phyloP scores from a whole-genome alignment of 2,888 invertebrate species.

The Spodoptera exigua region DNA sequence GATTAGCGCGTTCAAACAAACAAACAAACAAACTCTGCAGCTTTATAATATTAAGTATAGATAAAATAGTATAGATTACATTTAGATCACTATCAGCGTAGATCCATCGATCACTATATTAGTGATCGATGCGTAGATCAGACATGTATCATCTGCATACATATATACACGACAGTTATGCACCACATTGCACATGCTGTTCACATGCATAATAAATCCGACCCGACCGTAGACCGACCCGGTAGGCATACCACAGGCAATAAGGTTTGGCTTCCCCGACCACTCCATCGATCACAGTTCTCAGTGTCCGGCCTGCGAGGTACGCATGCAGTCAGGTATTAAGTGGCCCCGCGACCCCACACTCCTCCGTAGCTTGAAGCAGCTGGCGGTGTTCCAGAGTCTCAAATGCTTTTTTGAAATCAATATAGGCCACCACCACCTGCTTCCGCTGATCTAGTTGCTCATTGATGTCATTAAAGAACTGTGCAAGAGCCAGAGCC shows the following conservation, averaged over 20 bases:
- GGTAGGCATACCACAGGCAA: slow-evolving; percentile 10
- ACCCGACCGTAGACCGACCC: slow-evolving; percentile 12
- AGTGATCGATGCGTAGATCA: slow-evolving; percentile 5
- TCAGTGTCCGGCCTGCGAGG: slow-evolving; percentile 1
- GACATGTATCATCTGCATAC: slow-evolving; percentile 13
- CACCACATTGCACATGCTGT: slow-evolving; percentile 16
- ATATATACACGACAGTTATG: slow-evolving; percentile 9
- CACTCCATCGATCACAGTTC: slow-evolving; percentile 4
- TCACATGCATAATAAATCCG: slow-evolving; percentile 7
- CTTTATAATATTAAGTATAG: too few relatives aligned
- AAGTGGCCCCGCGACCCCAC: slow-evolving; percentile 16
- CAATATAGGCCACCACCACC: slow-evolving; percentile 15
- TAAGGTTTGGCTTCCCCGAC: background rate
- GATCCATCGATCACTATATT: too few relatives aligned
- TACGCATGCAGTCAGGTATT: slow-evolving; percentile 20
- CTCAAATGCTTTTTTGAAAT: slow-evolving; percentile 21
- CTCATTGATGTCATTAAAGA: slow-evolving; percentile 13
- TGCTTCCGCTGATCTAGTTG: slow-evolving; percentile 4
- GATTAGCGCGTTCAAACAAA: too few relatives aligned
- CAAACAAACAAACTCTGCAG: too few relatives aligned
- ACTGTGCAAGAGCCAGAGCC: slow-evolving; percentile 9
- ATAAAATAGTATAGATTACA: too few relatives aligned
- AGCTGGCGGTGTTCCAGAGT: slow-evolving; percentile 15
- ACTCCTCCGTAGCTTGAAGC: slow-evolving; percentile 24
- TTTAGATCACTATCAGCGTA: too few relatives aligned